Evolutionary conservation across 1,140 invertebrate genomes (phyloP).

Genomic region (Drosophila yakuba): DNA sequence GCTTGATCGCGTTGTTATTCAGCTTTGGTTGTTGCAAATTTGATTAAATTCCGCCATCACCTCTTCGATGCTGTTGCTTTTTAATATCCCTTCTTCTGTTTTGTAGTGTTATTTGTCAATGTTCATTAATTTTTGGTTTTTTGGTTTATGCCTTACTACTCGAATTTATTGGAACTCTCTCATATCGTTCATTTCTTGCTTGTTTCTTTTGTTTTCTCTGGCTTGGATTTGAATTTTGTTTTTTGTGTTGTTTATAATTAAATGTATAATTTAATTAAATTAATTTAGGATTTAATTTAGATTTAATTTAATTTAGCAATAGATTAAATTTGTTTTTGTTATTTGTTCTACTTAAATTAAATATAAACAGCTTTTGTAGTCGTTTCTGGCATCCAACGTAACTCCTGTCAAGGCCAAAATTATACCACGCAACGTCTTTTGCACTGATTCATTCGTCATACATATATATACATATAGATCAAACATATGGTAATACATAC

Average conservation of each 20-base stretch:
- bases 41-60: conserved; percentile 17
- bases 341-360: conserved; percentile 84
- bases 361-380: conserved; percentile 85
- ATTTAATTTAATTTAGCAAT: conserved; percentile 73
- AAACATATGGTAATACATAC: conserved; percentile 34
- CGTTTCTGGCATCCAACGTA: conserved; percentile 85
- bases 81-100: conserved; percentile 28
- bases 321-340: conserved; percentile 76
- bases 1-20: conserved; percentile 14
- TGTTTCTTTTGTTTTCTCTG: conserved; percentile 21
- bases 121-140: background rate
- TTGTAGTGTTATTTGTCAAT: conserved; percentile 28
- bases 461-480: conserved; percentile 23
- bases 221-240: conserved; percentile 26
- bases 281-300: conserved; percentile 43
- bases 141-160: conserved; percentile 40
- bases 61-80: conserved; percentile 42
- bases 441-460: conserved; percentile 55
- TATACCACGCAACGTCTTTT: conserved; percentile 84
- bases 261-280: conserved; percentile 57
- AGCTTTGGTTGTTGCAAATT: conserved; percentile 34
- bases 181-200: conserved; percentile 21
- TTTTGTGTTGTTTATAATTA: conserved; percentile 58
- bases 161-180: conserved; percentile 5
- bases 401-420: conserved; percentile 84